Evolutionary conservation across 2,113 vertebrate genomes (phyloP), one percentile per base, ranked within the genome.

Genomic region (Rostratula benghalensis): DNA sequence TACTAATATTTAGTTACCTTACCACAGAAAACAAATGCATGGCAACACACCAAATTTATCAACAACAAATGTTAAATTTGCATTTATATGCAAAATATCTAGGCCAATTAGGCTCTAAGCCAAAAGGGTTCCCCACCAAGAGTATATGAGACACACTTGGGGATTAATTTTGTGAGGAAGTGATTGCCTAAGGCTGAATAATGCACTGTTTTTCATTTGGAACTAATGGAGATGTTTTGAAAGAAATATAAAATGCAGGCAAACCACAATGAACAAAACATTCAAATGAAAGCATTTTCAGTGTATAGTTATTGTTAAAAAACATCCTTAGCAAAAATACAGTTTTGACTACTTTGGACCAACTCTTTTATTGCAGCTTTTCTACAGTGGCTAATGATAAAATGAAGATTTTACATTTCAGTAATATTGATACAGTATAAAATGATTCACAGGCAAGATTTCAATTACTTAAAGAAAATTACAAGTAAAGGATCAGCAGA

Each of bases 401-500:
- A 94, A 86, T 8, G 17, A 78, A 89, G 82, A 88, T 57, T 60
- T 92, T 41, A 28, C 13, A 65, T 73, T 94, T 90, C n/a, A 86
- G 70, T 77, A 67, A 53, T 95, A 92, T 11, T 85, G 71, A 84
- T n/a, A 68, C 16, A 83, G 27, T 56, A 78, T 69, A 85, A 86
- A 95, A 17, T 71, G 51, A 93, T 79, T 76, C 73, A 86, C 37
- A 76, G 76, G 48, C 90, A 78, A 91, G 59, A 68, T 65, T 91
- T 89, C 43, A 93, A 90, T 82, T 91, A 86, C 69, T 65, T 83
- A 71, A 75, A 83, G 87, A 95, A 69, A 25, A 89, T 74, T 86
- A 92, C 10, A 90, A 63, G 77, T 64, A 76, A 94, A 93, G 53
- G 94, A 96, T 94, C 54, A 97, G 70, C 76, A 96, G 60, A 97